Evolutionary conservation across 37 sponge, comb jelly and placozoan species (phyloP), one percentile per base, ranked within the genome.

Genomic region (Tethya wilhelma): DNA sequence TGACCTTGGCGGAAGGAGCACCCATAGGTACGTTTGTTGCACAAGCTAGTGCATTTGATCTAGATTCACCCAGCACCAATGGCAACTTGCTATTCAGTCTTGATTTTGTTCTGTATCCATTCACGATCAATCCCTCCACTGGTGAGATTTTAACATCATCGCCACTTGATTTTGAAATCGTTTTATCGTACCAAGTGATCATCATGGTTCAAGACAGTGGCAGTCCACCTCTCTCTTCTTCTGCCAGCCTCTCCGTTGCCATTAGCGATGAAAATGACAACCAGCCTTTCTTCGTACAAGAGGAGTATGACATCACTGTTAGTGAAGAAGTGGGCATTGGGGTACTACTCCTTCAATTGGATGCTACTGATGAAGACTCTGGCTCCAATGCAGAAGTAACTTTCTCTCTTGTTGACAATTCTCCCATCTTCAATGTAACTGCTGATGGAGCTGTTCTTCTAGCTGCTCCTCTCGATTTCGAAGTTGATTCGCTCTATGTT

Each of bases 161-260:
- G 25, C 11, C 23, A 17, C 58, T 84, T 46, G 84, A 74, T 37
- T 75, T 31, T 56, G 84, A 84, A 49, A 66, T 38, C 31, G 58
- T 37, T 1, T 42, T 53, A 32, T 17, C n/a, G 32, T 87, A 88
- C 60, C 22, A 56, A 1, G 4, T 93, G 5, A 58, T 41, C 4
- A 86, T 93, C 3, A 56, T 45, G 25, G 93, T 82, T 0, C 30
- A 32, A 19, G 93, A 93, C 40, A 62, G 59, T 25, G 90, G 89
- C 22, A 11, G 31, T 9, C 93, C 93, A 29, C 31, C 78, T 3
- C 63, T 79, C 29, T 77, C 81, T 9, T 74, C 93, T 34, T n/a
- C 56, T 3, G 67, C 56, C 7, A 68, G 44, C 29, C 29, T 75
- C 5, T 34, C 68, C 1, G 65, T 68, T 38, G 64, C 66, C 5